Base-by-base conservation (phyloP, 2,113 vertebrate genomes). In the Podilymbus podiceps region DNA sequence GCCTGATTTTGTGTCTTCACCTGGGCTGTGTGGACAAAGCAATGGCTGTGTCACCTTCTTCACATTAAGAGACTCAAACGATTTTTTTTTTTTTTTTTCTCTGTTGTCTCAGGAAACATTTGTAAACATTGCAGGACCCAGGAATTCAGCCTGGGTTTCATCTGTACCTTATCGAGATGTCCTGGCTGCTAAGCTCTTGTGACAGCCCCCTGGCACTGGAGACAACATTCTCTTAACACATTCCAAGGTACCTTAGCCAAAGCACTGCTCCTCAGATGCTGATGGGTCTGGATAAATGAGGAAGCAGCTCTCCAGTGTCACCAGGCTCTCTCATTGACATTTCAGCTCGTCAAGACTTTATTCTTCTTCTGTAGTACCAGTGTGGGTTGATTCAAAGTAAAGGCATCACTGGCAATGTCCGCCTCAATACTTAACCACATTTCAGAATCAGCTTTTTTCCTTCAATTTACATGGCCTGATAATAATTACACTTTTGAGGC, bases 101-200 rank as follows among this genome's bases (percentile, higher is more conserved):
- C 52, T 71, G 33, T 49, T 72, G 25, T 77, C 33, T 86, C 46
- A 53, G 85, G 55, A 83, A 78, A 33, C 24, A 63, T 56, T 58
- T 86, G 56, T 55, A 77, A 91, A 69, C 19, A 77, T 25, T 93
- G 16, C 59, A 92, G 67, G 47, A 52, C 49, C n/a, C 23, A 74
- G 67, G 88, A 91, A 93, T 80, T 79, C 50, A 89, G 79, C 38
- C 86, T 92, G 80, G 56, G 15, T 84, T 90, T 93, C 2, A 0
- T 92, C 91, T 44, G 12, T 52, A 38, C 6, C 46, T 90, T 90
- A 86, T 60, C 11, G 0, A 85, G 60, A 52, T 53, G 59, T 53
- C 44, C 50, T 38, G 50, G 16, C 4, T 35, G 10, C 42, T 46
- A 30, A 85, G 50, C 33, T 68, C 38, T 73, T 50, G 46, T 2